Evolutionary conservation across 1,140 invertebrate species (phyloP).

Genomic region (Acromyrmex heyeri): DNA sequence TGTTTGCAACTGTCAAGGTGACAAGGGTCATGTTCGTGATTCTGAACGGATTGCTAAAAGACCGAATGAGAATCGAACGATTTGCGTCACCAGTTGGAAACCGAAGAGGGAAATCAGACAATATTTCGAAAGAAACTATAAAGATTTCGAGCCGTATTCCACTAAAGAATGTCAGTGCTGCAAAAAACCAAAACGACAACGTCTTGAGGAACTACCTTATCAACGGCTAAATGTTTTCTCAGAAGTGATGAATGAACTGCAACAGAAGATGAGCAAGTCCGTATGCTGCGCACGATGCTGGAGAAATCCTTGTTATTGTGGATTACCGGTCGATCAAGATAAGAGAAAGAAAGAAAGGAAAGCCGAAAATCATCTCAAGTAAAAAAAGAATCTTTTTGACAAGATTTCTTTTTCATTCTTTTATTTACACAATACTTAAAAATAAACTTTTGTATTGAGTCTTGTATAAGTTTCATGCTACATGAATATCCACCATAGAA

Average conservation of each 20-base stretch:
- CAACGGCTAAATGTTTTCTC: slow-evolving; percentile 77
- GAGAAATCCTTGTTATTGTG: slow-evolving; percentile 73
- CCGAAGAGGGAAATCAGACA: slow-evolving; percentile 66
- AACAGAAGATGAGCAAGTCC: slow-evolving; percentile 76
- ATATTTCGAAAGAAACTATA: slow-evolving; percentile 68
- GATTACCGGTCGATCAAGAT: slow-evolving; percentile 1
- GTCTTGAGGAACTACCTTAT: slow-evolving; percentile 73
- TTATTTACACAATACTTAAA: too few species aligned
- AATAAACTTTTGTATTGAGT: neutral
- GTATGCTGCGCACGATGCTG: slow-evolving; percentile 70
- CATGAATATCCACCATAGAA: too few species aligned
- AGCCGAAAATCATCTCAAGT: slow-evolving; percentile 53
- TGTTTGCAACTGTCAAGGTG: slow-evolving; percentile 66
- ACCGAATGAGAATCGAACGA: slow-evolving; percentile 60
- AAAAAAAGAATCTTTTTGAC: neutral
- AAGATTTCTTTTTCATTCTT: slow-evolving; percentile 1
- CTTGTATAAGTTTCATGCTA: too few species aligned
- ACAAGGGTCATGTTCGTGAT: slow-evolving; percentile 3
- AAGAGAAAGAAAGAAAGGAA: slow-evolving; percentile 50
- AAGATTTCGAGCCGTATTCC: slow-evolving; percentile 18
- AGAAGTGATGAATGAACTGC: slow-evolving; percentile 79
- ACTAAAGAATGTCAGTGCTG: slow-evolving; percentile 61
- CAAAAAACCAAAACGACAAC: slow-evolving; percentile 62
- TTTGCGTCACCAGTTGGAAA: slow-evolving; percentile 74
- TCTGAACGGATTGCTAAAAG: slow-evolving; percentile 29